These are phyloP conservation scores for Galerucella nymphaeae DNA, from an alignment of 2,888 invertebrate species.

Conservation along the genomic window DNA sequence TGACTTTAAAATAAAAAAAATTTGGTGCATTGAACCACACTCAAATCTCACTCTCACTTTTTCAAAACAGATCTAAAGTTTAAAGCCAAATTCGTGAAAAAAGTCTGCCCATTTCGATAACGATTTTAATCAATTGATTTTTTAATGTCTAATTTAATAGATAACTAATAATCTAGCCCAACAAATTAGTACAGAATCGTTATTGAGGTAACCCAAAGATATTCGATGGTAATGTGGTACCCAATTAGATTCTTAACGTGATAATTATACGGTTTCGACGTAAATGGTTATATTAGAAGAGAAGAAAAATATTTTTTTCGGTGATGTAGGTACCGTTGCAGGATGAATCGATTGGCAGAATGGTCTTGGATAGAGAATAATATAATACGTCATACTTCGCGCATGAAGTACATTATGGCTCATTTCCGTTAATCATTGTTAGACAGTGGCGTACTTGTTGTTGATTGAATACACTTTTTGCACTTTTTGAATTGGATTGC, in stretches of 20 bases:
- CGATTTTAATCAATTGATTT: slow-evolving; percentile 11
- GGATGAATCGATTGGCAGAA: background rate
- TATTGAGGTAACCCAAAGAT: slow-evolving; percentile 7
- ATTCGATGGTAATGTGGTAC: slow-evolving; percentile 1
- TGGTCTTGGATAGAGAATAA: background rate
- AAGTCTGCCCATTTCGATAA: background rate
- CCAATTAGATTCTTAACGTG: slow-evolving; percentile 24
- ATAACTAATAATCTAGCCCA: background rate
- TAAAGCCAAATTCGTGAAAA: background rate
- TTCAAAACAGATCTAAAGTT: background rate
- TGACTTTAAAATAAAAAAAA: no score
- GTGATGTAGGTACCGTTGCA: slow-evolving; percentile 18
- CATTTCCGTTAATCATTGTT: background rate
- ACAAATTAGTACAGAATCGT: slow-evolving; percentile 7
- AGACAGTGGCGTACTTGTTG: background rate
- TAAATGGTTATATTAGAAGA: slow-evolving; percentile 19
- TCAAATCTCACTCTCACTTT: no score
- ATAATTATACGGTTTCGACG: slow-evolving; percentile 17
- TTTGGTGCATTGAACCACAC: no score
- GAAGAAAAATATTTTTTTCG: background rate
- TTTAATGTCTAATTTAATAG: slow-evolving; percentile 2
- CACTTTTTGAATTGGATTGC: no score
- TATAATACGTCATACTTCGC: background rate
- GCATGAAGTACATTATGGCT: background rate
- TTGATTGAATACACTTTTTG: no score